Base-by-base conservation (phyloP, 2,888 invertebrate genomes). In the Silvanus unidentatus region DNA sequence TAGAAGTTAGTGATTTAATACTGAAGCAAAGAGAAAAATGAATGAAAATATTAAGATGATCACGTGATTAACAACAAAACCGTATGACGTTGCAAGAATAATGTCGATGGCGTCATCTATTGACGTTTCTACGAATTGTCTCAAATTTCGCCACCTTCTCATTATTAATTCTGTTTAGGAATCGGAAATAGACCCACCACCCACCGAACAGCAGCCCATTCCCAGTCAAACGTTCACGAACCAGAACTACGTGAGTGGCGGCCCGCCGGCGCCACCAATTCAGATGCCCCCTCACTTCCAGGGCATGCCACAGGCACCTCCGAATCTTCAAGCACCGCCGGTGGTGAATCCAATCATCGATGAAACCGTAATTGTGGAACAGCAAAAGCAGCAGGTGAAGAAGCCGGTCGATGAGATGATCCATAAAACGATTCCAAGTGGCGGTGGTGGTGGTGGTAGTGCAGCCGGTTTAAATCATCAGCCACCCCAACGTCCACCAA, bases 151-250 rank as follows among this genome's bases (percentile, higher is more conserved):
- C 8, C 22, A 22, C 3, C 4, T 22, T 22, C 22, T 5, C 8
- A 5, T 22, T 22, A 22, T 5, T 22, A 22, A 5, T 22, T 22
- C 8, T 5, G 8, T 62, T 28, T 47, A 70, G 66, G 71, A 95
- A 64, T 93, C 93, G 14, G 93, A 93, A 72, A 76, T 90, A 53
- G 90, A 90, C 68, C 82, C 85, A 40, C 84, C 86, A 0, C 73
- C 72, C 35, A 78, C 77, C 54, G 11, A n/a, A 12, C 15, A 37
- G 15, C 69, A 70, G n/a, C 72, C 71, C 37, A 89, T 91, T 63
- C 86, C 88, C 15, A 81, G 86, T 16, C 88, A 89, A 72, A 90
- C 89, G 36, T 91, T 86, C 70, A 90, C 89, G 43, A 91, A 91
- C 72, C 89, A 88, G 67, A 86, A 82, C 65, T 90, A 82, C 68